Percentiles rank a stretch among this genome's conserved stretches.
These are phyloP conservation scores for Epinotia demarniana DNA, from an alignment of 2,888 invertebrate genomes.

Conservation along the genomic window DNA sequence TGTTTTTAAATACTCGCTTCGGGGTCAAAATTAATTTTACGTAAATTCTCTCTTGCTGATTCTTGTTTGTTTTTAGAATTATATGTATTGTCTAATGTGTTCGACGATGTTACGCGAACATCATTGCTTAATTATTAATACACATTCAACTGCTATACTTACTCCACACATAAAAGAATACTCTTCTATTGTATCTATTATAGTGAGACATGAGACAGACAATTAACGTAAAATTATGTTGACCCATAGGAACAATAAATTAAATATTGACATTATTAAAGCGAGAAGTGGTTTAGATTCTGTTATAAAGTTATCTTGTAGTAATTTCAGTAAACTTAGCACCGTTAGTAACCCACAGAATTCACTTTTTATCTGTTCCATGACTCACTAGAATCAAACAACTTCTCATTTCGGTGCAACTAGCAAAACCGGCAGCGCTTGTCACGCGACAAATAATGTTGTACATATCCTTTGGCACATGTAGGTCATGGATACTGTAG, in stretches of 20 bases:
- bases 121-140: background rate
- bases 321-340: too few relatives aligned
- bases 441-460: background rate
- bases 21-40: background rate
- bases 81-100: background rate
- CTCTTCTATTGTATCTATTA: too few relatives aligned
- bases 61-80: background rate
- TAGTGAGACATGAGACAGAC: too few relatives aligned
- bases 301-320: background rate
- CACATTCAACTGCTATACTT: background rate
- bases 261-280: constrained; percentile 4
- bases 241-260: background rate
- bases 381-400: background rate
- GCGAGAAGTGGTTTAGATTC: background rate
- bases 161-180: background rate
- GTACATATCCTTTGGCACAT: too few relatives aligned
- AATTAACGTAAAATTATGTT: background rate
- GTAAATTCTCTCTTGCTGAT: background rate
- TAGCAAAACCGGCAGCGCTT: constrained; percentile 9
- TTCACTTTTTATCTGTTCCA: background rate
- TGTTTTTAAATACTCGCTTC: background rate
- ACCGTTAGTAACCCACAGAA: too few relatives aligned
- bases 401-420: constrained; percentile 10
- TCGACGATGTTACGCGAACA: background rate
- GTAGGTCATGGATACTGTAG: too few relatives aligned